Evolutionary conservation across 2,888 invertebrate genomes (phyloP), one percentile per base, ranked within the genome.

Genomic region (Philereme transversata): DNA sequence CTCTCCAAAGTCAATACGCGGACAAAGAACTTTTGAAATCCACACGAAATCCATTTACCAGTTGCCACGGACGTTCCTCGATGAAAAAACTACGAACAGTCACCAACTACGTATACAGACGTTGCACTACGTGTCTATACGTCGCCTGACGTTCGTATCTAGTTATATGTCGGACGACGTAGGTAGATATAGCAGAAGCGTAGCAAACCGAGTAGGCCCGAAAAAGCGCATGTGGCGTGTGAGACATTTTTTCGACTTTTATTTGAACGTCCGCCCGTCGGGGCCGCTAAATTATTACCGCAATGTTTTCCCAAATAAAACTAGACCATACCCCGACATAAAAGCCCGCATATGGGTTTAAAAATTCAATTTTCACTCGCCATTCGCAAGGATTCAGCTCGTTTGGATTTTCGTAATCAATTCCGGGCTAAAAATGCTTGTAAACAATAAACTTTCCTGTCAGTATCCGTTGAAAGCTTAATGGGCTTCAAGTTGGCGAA

Each of bases 361-460:
- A 81, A 82, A 79, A 79, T 78, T 79, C 77, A 79, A 82, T 81
- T 77, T 80, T 76, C 74, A 60, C 67, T 62, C 57, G 66, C 69
- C 56, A 67, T 73, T 70, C 69, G 63, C 70, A 60, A 73, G 64
- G 69, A 71, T 72, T 73, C 67, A 59, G 64, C 67, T 61, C 63
- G 71, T 72, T 73, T 65, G 62, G 70, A 71, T 75, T 78, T 76
- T 67, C 62, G 76, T 77, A 74, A 79, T 79, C 78, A 79, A 80
- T 79, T 79, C 73, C 63, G 60, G 62, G 36, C 65, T 69, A 58
- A 68, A 74, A 75, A 74, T 65, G 72, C 65, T 69, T 72, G 71
- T 74, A 70, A 76, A 77, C 72, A 72, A 71, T 75, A 72, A 69
- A 70, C 65, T 69, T 72, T 65, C 43, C 64, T 56, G 44, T 60